Percentiles rank a stretch among this genome's conserved stretches.
phyloP scores from a whole-genome alignment of 1,140 invertebrate species.

The Dendrolimus kikuchii region DNA sequence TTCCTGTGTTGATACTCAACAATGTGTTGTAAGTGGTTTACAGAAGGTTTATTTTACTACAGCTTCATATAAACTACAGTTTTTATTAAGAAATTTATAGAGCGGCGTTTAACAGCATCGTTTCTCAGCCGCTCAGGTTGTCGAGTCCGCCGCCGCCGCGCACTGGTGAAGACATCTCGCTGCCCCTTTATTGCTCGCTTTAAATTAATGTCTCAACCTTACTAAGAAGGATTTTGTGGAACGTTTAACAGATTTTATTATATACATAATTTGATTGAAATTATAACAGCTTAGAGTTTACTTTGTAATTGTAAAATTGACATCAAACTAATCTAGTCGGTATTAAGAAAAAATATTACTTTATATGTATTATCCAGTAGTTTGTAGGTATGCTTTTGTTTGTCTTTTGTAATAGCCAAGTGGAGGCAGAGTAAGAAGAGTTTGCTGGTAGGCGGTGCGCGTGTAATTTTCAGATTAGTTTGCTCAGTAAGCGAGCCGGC shows the following conservation, averaged over 20 bases:
- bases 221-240: constrained; percentile 50
- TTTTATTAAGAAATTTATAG: constrained; percentile 67
- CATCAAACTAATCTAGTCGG: too few species aligned
- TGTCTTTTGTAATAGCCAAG: not conserved
- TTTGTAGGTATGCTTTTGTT: too few species aligned
- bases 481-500: constrained; percentile 51
- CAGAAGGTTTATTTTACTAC: constrained; percentile 45
- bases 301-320: too few species aligned
- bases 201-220: constrained; percentile 67
- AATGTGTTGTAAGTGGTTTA: constrained; percentile 29
- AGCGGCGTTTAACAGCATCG: constrained; percentile 52
- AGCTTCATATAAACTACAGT: constrained; percentile 24
- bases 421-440: constrained; percentile 12
- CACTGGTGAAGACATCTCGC: constrained; percentile 51
- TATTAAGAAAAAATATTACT: too few species aligned
- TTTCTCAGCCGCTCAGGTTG: constrained; percentile 10
- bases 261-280: constrained; percentile 53
- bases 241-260: constrained; percentile 64
- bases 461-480: constrained; percentile 70
- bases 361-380: too few species aligned
- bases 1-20: constrained; percentile 12
- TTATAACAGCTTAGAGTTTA: constrained; percentile 22
- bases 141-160: constrained; percentile 24
- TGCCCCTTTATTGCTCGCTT: constrained; percentile 66
- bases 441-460: constrained; percentile 18